Evolutionary conservation across 2,113 vertebrate genomes (phyloP).

Genomic region (Laticauda colubrina): DNA sequence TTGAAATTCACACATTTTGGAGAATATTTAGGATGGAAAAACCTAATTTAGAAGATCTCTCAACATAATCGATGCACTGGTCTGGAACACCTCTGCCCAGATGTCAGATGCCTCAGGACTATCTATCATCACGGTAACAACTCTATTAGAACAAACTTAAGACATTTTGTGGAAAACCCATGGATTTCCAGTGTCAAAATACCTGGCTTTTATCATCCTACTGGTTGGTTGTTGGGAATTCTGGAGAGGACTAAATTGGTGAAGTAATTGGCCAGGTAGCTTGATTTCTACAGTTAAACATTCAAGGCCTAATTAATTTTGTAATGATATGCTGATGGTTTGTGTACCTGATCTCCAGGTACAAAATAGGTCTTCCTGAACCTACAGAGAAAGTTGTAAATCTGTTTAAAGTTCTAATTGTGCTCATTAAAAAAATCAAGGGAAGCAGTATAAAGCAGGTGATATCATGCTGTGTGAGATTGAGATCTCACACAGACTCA

Average conservation of each 20-base stretch:
- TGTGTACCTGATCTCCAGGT: background rate
- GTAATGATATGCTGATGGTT: background rate
- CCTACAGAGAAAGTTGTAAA: background rate
- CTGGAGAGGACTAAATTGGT: background rate
- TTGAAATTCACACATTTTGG: too few species aligned
- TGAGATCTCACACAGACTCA: background rate
- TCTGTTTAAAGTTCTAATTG: background rate
- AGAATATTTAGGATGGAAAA: background rate
- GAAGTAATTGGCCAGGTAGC: background rate
- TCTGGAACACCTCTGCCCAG: background rate
- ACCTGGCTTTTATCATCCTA: background rate
- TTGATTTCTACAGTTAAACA: background rate
- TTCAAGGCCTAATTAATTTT: background rate
- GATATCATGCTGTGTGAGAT: background rate
- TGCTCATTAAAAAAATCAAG: background rate
- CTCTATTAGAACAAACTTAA: background rate
- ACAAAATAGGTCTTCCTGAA: background rate
- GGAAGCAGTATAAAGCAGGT: background rate
- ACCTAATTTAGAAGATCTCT: background rate
- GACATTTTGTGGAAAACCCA: background rate
- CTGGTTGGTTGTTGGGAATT: background rate
- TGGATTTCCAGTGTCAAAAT: background rate
- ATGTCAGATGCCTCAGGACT: background rate
- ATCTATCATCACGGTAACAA: background rate
- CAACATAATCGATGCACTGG: background rate